Conservation (phyloP, 2,888 invertebrate genomes). For the Agrenia bidenticulata region DNA sequence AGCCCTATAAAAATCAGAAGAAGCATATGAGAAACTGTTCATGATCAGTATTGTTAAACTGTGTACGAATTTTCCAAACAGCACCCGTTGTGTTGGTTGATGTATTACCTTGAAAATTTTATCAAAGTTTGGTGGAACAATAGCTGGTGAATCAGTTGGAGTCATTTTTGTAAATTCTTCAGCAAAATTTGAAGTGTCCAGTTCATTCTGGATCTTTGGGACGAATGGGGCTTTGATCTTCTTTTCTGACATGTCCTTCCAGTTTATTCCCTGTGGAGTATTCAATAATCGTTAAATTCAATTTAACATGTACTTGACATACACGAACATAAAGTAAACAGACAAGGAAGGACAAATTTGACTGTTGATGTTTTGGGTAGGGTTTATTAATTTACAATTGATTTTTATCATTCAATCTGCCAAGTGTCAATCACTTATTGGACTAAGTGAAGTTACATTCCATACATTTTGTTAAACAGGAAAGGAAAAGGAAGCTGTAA, state of each 20-base stretch:
- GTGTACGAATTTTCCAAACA: no score
- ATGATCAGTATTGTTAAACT: no score
- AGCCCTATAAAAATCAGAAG: constrained; percentile 66
- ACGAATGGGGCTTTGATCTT: constrained; percentile 83
- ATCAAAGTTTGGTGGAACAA: constrained; percentile 79
- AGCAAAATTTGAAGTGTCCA: constrained; percentile 94
- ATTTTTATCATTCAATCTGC: neutral
- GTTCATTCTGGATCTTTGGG: constrained; percentile 78
- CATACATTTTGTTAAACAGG: no score
- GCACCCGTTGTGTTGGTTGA: no score
- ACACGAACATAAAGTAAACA: no score
- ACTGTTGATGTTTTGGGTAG: no score
- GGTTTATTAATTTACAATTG: neutral
- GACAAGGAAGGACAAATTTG: no score
- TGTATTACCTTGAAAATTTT: constrained; percentile 79
- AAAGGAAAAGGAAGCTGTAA: no score
- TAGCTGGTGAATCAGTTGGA: constrained; percentile 87
- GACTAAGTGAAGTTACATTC: no score
- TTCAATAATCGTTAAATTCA: neutral
- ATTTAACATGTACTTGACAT: no score
- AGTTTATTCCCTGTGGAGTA: constrained; percentile 67
- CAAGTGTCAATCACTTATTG: neutral
- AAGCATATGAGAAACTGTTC: constrained; percentile 8
- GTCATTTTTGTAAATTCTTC: constrained; percentile 93
- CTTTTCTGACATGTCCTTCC: constrained; percentile 77